A percentile compares a stretch with the other conserved stretches of the same genome.
Evolutionary conservation across 2,888 invertebrate species (phyloP).

Genomic region (Ecliptopera silaceata): DNA sequence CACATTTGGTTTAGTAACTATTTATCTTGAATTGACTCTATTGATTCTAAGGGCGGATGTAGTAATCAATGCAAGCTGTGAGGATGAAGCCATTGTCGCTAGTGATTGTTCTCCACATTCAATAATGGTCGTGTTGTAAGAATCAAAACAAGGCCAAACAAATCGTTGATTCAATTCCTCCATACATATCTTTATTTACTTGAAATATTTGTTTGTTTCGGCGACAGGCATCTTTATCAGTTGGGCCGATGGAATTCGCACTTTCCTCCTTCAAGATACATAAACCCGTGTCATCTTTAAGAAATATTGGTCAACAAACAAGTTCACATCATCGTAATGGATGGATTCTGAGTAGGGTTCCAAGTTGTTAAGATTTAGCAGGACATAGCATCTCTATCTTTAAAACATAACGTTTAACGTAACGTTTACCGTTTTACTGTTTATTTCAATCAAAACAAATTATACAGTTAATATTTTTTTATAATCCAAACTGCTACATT

Average conservation of each 20-base stretch:
- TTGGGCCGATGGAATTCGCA: constrained; percentile 16
- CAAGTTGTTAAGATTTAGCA: background rate
- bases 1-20: constrained; percentile 20
- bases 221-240: constrained; percentile 10
- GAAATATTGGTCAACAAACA: constrained; percentile 36
- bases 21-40: constrained; percentile 27
- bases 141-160: constrained; percentile 5
- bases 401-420: background rate
- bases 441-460: no score
- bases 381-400: background rate
- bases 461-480: no score
- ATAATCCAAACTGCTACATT: no score
- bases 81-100: constrained; percentile 29
- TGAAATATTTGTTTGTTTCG: constrained; percentile 17
- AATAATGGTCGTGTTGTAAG: constrained; percentile 3
- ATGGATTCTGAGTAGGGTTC: constrained; percentile 39
- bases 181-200: background rate
- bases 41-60: constrained; percentile 35
- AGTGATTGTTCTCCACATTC: constrained; percentile 29
- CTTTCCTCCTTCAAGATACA: constrained; percentile 31
- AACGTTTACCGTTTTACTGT: no score
- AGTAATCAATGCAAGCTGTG: constrained; percentile 32
- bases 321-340: constrained; percentile 36
- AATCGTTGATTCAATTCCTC: background rate
- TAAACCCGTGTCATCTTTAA: constrained; percentile 31